Percentiles rank a stretch among this genome's conserved stretches.
Evolutionary conservation across 2,113 vertebrate species (phyloP).

Genomic region (Paedocypris sp.): DNA sequence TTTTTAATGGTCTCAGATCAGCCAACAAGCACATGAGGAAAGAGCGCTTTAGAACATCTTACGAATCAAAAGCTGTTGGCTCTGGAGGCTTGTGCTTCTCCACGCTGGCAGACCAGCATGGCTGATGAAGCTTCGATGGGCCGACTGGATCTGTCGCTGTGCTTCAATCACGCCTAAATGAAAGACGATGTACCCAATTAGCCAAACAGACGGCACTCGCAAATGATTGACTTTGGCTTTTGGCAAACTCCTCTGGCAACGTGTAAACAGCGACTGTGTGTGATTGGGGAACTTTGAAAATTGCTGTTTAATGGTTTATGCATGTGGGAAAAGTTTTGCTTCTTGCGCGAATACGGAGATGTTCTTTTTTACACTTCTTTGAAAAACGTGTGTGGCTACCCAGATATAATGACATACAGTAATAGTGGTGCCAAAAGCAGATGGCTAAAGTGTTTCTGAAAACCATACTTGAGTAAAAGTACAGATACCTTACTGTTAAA

Average conservation of each 20-base stretch:
- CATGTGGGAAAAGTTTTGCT: too few species aligned
- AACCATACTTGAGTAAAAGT: too few species aligned
- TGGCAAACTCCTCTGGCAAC: slow-evolving; percentile 40
- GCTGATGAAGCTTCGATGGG: slow-evolving; percentile 12
- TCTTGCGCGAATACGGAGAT: too few species aligned
- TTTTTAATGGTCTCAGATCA: slow-evolving; percentile 24
- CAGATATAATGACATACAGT: too few species aligned
- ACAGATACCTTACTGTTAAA: too few species aligned
- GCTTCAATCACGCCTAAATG: slow-evolving; percentile 40
- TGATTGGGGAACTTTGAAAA: slow-evolving; percentile 45
- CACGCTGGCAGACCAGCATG: slow-evolving; percentile 1
- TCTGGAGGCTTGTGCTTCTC: neutral
- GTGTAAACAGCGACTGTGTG: slow-evolving; percentile 56
- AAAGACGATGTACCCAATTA: slow-evolving; percentile 50
- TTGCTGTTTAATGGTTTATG: slow-evolving; percentile 19
- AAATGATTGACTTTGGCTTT: slow-evolving; percentile 49
- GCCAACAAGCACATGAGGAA: neutral
- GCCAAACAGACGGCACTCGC: slow-evolving; percentile 48
- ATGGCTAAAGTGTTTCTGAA: too few species aligned
- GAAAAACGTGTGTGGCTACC: too few species aligned
- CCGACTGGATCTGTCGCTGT: slow-evolving; percentile 42
- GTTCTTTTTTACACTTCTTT: too few species aligned
- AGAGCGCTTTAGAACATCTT: slow-evolving; percentile 14
- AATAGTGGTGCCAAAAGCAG: too few species aligned
- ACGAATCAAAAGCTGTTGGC: slow-evolving; percentile 16